Conservation (phyloP, 2,797 vertebrate species). For the Glyptemys insculpta region DNA sequence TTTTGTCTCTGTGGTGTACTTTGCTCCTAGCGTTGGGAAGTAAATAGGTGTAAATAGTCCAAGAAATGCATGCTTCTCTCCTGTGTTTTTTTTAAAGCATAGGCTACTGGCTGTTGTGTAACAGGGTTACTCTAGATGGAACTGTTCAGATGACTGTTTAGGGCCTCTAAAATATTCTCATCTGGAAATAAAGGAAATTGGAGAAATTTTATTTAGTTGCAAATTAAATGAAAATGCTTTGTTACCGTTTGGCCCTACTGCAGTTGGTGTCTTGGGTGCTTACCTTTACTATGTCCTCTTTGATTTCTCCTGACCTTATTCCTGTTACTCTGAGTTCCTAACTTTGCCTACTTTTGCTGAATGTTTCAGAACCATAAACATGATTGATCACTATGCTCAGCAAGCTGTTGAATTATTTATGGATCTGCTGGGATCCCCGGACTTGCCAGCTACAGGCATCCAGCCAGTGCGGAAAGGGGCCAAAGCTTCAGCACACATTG, state of each 20-base stretch:
- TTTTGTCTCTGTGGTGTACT: constrained; percentile 39
- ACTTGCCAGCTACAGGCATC: constrained; percentile 43
- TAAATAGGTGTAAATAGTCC: not conserved
- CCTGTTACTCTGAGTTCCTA: not conserved
- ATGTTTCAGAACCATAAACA: constrained; percentile 29
- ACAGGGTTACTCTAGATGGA: constrained; percentile 38
- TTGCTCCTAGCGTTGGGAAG: constrained; percentile 7
- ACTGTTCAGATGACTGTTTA: constrained; percentile 6
- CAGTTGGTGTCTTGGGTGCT: not conserved
- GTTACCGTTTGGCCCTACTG: not conserved
- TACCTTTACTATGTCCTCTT: not conserved
- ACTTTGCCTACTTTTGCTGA: constrained; percentile 21
- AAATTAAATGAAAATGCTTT: not conserved
- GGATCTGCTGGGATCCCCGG: constrained; percentile 51
- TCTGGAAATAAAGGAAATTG: not conserved
- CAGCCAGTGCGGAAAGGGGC: constrained; percentile 51
- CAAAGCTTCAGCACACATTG: constrained; percentile 12
- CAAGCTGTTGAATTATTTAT: constrained; percentile 61
- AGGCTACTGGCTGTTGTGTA: constrained; percentile 61
- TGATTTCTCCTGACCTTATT: not conserved
- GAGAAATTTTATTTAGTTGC: not conserved
- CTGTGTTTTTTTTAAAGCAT: constrained; percentile 27
- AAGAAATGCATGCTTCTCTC: constrained; percentile 6
- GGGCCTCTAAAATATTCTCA: not conserved
- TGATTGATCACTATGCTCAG: constrained; percentile 39